Conservation (phyloP, 1,140 invertebrate genomes). For the Drosophila pseudoobscura region DNA sequence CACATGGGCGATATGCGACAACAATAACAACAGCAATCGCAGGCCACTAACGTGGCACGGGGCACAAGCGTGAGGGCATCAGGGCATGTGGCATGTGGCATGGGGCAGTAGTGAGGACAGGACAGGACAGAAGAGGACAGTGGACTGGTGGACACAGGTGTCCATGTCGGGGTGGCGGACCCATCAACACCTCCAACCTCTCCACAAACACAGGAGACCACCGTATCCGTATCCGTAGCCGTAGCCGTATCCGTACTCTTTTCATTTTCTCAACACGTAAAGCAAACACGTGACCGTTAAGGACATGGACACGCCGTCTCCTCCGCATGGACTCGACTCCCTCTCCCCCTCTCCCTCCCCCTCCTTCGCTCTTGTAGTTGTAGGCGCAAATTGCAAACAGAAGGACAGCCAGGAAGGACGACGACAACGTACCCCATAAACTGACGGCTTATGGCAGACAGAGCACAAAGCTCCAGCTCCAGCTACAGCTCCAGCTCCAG, state of each 20-base stretch:
- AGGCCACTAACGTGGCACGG: slow-evolving; percentile 67
- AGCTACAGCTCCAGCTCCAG: slow-evolving; percentile 11
- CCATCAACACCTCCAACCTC: slow-evolving; percentile 70
- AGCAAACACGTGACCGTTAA: slow-evolving; percentile 80
- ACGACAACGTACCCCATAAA: slow-evolving; percentile 61
- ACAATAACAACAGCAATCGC: slow-evolving; percentile 68
- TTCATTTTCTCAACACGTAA: slow-evolving; percentile 82
- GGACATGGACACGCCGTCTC: slow-evolving; percentile 60
- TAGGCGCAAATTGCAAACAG: slow-evolving; percentile 81
- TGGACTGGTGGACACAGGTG: slow-evolving; percentile 61
- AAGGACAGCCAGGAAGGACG: slow-evolving; percentile 56
- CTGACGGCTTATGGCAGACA: slow-evolving; percentile 77
- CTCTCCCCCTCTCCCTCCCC: not conserved
- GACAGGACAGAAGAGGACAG: not conserved
- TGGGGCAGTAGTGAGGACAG: slow-evolving; percentile 5
- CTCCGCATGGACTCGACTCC: slow-evolving; percentile 25
- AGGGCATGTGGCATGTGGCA: slow-evolving; percentile 43
- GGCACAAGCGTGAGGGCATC: slow-evolving; percentile 14
- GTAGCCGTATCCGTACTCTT: slow-evolving; percentile 41
- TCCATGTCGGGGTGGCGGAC: slow-evolving; percentile 68
- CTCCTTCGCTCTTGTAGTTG: slow-evolving; percentile 41
- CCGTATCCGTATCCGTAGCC: too few relatives aligned
- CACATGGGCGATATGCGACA: slow-evolving; percentile 48
- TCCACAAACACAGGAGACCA: slow-evolving; percentile 1
- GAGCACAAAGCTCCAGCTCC: slow-evolving; percentile 57